These are phyloP conservation scores for Syngnathus rostellatus DNA, from an alignment of 2,797 vertebrate genomes.

Conservation along the genomic window DNA sequence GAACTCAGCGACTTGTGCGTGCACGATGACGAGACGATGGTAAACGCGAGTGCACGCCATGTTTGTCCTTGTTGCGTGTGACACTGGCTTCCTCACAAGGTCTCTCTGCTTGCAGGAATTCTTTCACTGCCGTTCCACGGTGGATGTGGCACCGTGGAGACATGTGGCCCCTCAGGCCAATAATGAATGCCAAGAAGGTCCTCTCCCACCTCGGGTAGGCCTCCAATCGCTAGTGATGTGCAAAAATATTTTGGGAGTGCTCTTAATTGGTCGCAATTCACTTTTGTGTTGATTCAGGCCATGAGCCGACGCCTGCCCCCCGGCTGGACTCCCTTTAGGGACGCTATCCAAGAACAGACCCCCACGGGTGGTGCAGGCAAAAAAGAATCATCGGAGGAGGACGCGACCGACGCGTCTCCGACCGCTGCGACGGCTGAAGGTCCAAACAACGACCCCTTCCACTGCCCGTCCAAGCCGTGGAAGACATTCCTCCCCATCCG, in stretches of 20 bases:
- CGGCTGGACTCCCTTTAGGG: conserved; percentile 70
- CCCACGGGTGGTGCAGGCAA: rapidly evolving
- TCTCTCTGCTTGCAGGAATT: conserved; percentile 47
- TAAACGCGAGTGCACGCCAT: conserved; percentile 18
- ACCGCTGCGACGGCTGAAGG: background rate
- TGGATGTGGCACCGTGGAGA: conserved; percentile 71
- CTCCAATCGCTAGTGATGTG: no score
- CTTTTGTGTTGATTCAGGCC: rapidly evolving
- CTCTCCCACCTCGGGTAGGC: conserved; percentile 5
- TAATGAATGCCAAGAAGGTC: conserved; percentile 43
- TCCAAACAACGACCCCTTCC: conserved; percentile 25
- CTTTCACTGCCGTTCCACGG: conserved; percentile 64
- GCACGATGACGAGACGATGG: conserved; percentile 33
- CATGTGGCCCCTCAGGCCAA: conserved; percentile 40
- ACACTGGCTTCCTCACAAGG: background rate
- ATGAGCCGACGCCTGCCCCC: conserved; percentile 53
- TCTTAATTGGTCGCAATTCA: no score
- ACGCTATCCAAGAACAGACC: rapidly evolving
- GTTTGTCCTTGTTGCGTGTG: background rate
- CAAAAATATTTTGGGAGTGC: no score
- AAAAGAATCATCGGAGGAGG: conserved; percentile 71
- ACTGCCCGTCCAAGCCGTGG: conserved; percentile 72
- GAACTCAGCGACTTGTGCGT: conserved; percentile 68
- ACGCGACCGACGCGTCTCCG: conserved; percentile 9
- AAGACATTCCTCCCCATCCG: conserved; percentile 42